phyloP scores from a whole-genome alignment of 2,888 invertebrate species.

The Tenthredo amoena region DNA sequence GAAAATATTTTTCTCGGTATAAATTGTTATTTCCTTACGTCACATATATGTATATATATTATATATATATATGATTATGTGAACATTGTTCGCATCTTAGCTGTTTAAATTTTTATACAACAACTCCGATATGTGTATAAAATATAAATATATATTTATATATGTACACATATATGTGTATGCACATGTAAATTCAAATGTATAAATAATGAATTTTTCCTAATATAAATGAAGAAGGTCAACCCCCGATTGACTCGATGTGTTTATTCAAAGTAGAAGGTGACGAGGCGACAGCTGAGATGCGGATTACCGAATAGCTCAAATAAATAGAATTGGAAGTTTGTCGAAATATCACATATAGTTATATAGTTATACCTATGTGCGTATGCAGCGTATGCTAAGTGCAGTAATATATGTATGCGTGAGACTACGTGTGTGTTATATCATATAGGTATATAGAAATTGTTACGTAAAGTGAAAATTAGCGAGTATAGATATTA shows the following conservation, averaged over 20 bases:
- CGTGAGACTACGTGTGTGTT: neutral
- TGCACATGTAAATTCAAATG: neutral
- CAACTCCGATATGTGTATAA: neutral
- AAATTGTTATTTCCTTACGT: neutral
- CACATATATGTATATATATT: neutral
- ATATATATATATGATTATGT: neutral
- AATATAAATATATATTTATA: no score
- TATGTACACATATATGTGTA: no score
- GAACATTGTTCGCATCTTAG: neutral
- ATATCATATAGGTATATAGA: neutral
- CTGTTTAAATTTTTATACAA: neutral
- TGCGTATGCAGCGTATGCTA: no score
- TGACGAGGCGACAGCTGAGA: neutral
- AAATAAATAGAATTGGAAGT: neutral
- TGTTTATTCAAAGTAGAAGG: neutral
- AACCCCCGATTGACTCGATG: neutral
- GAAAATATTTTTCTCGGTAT: neutral
- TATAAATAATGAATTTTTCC: neutral
- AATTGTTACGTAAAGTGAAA: constrained; percentile 2
- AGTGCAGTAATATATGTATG: neutral
- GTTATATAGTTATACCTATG: no score
- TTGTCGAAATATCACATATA: neutral
- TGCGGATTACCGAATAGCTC: neutral
- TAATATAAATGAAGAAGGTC: neutral
- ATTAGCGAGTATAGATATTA: neutral